A percentile compares a stretch with the other conserved stretches of the same genome.
phyloP scores from a whole-genome alignment of 2,797 vertebrate species.

The Petrocephalus sullivani region DNA sequence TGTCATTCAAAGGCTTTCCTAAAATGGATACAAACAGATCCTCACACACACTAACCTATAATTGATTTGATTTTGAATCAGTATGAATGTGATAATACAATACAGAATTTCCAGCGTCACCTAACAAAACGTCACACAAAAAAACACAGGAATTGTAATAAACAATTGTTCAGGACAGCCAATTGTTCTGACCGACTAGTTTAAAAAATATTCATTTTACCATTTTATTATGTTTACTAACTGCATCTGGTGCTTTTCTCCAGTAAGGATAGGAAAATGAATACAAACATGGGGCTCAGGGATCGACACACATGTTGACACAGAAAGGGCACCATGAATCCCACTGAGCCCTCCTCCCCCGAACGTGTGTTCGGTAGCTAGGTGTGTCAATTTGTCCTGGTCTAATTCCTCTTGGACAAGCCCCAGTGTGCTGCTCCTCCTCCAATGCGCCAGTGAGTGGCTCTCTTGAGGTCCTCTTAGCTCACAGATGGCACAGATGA shows the following conservation, averaged over 20 bases:
- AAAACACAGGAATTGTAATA: background rate
- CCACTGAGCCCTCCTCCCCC: background rate
- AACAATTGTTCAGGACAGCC: background rate
- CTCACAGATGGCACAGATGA: background rate
- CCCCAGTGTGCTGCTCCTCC: constrained; percentile 33
- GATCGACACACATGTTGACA: background rate
- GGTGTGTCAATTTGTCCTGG: constrained; percentile 52
- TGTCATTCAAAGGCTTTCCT: constrained; percentile 50
- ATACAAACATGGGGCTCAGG: background rate
- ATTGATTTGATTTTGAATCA: background rate
- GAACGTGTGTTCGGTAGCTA: constrained; percentile 38
- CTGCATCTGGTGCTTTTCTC: background rate
- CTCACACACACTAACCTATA: constrained; percentile 35
- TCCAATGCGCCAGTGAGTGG: background rate
- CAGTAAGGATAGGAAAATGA: background rate
- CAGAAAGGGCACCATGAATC: background rate
- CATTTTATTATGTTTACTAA: background rate
- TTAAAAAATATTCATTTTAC: background rate
- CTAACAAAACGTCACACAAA: background rate
- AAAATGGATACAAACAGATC: constrained; percentile 35
- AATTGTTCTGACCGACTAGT: background rate
- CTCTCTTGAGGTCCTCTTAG: constrained; percentile 20
- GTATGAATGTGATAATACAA: too few relatives aligned
- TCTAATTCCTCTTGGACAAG: constrained; percentile 63
- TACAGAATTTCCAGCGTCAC: background rate